These are phyloP conservation scores for Wiebesia pumilae DNA, from an alignment of 1,140 invertebrate species.

Conservation along the genomic window DNA sequence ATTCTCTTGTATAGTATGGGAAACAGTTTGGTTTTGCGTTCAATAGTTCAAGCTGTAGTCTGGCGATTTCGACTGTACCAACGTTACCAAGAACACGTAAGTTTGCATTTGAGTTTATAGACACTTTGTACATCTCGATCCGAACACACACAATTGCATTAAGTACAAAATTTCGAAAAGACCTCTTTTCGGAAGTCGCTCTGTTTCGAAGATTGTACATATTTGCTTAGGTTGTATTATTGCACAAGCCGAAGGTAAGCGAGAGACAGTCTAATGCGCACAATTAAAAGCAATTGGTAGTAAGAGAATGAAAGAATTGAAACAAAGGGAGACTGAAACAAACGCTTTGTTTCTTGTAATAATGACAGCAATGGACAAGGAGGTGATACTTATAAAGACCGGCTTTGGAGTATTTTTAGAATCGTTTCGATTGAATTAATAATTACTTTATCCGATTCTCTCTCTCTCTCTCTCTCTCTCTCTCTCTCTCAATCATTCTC, in stretches of 20 bases:
- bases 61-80: background rate
- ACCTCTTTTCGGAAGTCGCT: slow-evolving; percentile 19
- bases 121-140: background rate
- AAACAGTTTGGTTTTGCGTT: slow-evolving; percentile 23
- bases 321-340: background rate
- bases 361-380: background rate
- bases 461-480: background rate
- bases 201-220: background rate
- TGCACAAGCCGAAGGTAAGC: background rate
- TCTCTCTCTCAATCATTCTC: background rate
- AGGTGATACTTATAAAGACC: background rate
- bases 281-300: background rate
- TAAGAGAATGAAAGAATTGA: background rate
- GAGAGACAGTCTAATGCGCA: background rate
- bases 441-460: background rate
- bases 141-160: background rate
- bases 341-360: background rate
- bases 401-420: slow-evolving; percentile 11
- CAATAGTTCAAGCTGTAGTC: background rate
- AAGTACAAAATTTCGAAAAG: background rate
- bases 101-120: background rate
- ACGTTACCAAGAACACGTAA: background rate
- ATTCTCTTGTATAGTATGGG: slow-evolving; percentile 9
- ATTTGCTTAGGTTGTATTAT: background rate
- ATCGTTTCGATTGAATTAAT: slow-evolving; percentile 35